Conservation (phyloP, 35 echinoderm and acorn worm species). For the Holothuria glaberrima region DNA sequence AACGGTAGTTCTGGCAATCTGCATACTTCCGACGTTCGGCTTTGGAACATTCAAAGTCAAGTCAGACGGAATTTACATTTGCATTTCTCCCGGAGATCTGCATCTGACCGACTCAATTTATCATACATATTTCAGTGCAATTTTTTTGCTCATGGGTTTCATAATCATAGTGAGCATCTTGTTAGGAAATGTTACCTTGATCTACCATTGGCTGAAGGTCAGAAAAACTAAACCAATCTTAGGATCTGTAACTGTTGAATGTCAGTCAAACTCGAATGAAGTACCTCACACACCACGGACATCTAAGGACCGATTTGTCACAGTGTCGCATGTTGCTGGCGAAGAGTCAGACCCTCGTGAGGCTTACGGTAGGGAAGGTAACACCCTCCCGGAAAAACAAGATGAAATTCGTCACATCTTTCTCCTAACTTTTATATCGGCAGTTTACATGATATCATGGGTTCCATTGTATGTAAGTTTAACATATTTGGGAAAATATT, state of each 20-base stretch:
- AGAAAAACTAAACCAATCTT: background rate
- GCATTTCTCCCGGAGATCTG: constrained; percentile 66
- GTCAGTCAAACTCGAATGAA: background rate
- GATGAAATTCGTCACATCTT: background rate
- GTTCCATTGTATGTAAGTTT: constrained; percentile 58
- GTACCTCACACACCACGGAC: no score
- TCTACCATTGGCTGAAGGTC: background rate
- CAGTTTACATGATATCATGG: constrained; percentile 60
- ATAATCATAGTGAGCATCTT: background rate
- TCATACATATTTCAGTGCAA: background rate
- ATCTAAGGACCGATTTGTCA: no score
- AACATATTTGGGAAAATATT: background rate
- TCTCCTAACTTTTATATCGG: constrained; percentile 12
- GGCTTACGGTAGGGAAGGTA: no score
- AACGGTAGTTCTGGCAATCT: background rate
- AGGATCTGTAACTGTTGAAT: background rate
- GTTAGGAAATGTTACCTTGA: background rate
- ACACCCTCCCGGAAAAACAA: background rate
- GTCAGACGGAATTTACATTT: constrained; percentile 14
- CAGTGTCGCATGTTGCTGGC: no score
- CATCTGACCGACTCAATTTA: background rate
- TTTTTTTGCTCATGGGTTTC: background rate
- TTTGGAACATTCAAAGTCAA: constrained; percentile 59
- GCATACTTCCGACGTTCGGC: constrained; percentile 49
- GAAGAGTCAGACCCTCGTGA: no score